Evolutionary conservation across 2,888 invertebrate genomes (phyloP).

Genomic region (Prosopocoilus inquinatus): DNA sequence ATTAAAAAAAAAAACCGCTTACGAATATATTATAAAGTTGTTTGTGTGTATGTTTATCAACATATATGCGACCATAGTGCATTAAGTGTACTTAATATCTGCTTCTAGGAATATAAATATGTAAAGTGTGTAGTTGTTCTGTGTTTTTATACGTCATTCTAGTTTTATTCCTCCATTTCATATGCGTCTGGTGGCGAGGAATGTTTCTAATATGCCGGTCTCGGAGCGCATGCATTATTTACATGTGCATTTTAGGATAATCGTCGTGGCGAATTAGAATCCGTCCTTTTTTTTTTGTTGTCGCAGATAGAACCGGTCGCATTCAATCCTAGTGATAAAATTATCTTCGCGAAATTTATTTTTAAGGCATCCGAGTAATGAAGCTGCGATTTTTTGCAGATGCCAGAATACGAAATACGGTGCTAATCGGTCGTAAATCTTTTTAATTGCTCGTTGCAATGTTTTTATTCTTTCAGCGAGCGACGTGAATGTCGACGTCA

Average conservation of each 20-base stretch:
- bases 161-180: not conserved
- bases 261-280: too few species aligned
- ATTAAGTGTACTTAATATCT: not conserved
- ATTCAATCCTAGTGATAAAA: not conserved
- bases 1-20: not conserved
- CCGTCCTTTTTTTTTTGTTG: too few species aligned
- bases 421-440: slow-evolving; percentile 24
- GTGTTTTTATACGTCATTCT: not conserved
- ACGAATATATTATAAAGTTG: slow-evolving; percentile 3
- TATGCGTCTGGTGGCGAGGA: too few species aligned
- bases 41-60: slow-evolving; percentile 1
- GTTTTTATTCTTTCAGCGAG: slow-evolving; percentile 19
- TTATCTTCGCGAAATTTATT: slow-evolving; percentile 1
- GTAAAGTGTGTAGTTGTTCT: slow-evolving; percentile 2
- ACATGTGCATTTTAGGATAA: too few species aligned
- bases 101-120: slow-evolving; percentile 5
- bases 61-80: not conserved
- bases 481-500: slow-evolving; percentile 3
- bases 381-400: slow-evolving; percentile 1
- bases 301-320: too few species aligned
- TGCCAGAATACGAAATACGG: slow-evolving; percentile 15
- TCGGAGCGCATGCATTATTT: too few species aligned
- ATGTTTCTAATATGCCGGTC: too few species aligned
- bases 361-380: not conserved
- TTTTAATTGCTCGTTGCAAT: slow-evolving; percentile 22